phyloP scores from a whole-genome alignment of 2,113 vertebrate species.

The Eptatretus burgeri region DNA sequence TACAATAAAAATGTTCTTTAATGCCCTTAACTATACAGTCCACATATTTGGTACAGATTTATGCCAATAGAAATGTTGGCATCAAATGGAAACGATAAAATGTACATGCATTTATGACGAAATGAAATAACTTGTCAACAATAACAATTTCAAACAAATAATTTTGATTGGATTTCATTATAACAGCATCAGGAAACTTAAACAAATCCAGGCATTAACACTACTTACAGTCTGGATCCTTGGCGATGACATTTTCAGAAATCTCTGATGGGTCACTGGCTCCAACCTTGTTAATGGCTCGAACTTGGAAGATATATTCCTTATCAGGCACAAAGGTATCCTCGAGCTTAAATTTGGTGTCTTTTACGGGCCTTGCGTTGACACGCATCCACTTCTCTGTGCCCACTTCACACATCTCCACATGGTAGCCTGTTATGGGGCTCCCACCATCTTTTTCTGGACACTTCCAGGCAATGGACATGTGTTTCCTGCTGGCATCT shows the following conservation, averaged over 20 bases:
- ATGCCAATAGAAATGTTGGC: too few relatives aligned
- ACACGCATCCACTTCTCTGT: conserved; percentile 89
- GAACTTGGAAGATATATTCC: conserved; percentile 60
- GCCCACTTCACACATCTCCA: conserved; percentile 68
- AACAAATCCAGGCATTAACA: not conserved
- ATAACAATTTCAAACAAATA: conserved; percentile 4
- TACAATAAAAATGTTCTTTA: too few relatives aligned
- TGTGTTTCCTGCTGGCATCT: conserved; percentile 58
- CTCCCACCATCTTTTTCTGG: conserved; percentile 67
- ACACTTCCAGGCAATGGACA: conserved; percentile 62
- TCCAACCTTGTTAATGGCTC: conserved; percentile 65
- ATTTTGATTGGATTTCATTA: conserved; percentile 1
- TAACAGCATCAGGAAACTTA: not conserved
- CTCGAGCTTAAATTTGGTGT: conserved; percentile 51
- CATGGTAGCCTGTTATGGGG: conserved; percentile 63
- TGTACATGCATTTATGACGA: conserved; percentile 7
- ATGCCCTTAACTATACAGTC: too few relatives aligned
- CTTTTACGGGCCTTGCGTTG: conserved; percentile 66
- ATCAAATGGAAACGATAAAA: not conserved
- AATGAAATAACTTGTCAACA: not conserved
- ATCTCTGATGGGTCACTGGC: conserved; percentile 67
- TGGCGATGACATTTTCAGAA: conserved; percentile 66
- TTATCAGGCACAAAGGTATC: conserved; percentile 80
- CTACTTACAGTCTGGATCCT: conserved; percentile 79
- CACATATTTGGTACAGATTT: not conserved